phyloP scores from a whole-genome alignment of 2,113 vertebrate species.

The Atractosteus spatula region DNA sequence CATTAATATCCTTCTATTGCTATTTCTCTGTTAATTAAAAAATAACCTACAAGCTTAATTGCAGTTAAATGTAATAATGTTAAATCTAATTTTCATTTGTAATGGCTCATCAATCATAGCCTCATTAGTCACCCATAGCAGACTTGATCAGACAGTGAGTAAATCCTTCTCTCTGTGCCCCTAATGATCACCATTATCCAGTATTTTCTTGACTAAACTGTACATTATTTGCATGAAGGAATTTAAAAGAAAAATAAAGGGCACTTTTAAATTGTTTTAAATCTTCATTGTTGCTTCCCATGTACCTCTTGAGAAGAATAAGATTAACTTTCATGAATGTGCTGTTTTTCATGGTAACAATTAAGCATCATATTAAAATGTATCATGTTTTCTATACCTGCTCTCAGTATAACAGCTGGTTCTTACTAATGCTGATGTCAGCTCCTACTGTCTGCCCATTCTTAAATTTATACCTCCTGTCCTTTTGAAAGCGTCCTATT shows the following conservation, averaged over 20 bases:
- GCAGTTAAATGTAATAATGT: constrained; percentile 67
- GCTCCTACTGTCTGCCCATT: too few species aligned
- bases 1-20: constrained; percentile 66
- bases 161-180: constrained; percentile 43
- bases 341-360: too few species aligned
- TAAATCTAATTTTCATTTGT: constrained; percentile 64
- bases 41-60: constrained; percentile 65
- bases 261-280: too few species aligned
- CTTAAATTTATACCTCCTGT: too few species aligned
- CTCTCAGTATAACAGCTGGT: too few species aligned
- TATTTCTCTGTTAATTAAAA: constrained; percentile 63
- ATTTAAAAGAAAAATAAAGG: not conserved
- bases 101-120: constrained; percentile 53
- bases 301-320: not conserved
- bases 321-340: not conserved
- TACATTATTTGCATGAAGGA: not conserved
- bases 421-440: too few species aligned
- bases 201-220: constrained; percentile 16
- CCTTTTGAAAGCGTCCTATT: too few species aligned
- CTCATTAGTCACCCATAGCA: constrained; percentile 57
- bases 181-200: constrained; percentile 65
- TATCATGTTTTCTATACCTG: too few species aligned
- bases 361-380: too few species aligned
- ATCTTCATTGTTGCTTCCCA: not conserved
- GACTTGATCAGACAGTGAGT: constrained; percentile 60